Conservation (phyloP, 2,888 invertebrate genomes). For the Aleiodes alternator region DNA sequence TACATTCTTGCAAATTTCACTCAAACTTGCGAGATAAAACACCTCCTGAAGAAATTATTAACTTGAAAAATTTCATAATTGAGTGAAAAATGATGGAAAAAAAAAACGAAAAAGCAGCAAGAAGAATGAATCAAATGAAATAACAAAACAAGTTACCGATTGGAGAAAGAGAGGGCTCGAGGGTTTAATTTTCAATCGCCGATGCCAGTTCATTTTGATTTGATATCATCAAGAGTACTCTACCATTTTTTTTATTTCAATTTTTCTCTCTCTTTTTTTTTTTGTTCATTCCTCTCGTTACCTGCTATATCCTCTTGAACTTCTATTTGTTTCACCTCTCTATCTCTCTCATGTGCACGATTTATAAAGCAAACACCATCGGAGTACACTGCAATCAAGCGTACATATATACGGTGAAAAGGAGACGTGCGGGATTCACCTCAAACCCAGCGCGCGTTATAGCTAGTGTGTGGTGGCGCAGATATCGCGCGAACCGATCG, state of each 20-base stretch:
- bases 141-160: not conserved
- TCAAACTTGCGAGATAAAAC: too few species aligned
- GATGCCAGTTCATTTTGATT: constrained; percentile 39
- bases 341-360: constrained; percentile 60
- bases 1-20: too few species aligned
- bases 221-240: constrained; percentile 38
- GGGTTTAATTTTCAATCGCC: constrained; percentile 47
- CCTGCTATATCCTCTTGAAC: constrained; percentile 30
- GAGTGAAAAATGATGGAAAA: too few species aligned
- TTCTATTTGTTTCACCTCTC: constrained; percentile 37
- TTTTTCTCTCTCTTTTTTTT: constrained; percentile 5
- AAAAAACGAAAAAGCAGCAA: constrained; percentile 1
- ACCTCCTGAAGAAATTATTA: too few species aligned
- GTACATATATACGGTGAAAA: constrained; percentile 54
- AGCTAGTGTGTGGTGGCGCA: constrained; percentile 34
- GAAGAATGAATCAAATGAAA: constrained; percentile 32
- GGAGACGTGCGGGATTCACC: constrained; percentile 35
- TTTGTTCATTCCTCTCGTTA: constrained; percentile 22
- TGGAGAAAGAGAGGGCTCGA: constrained; percentile 16
- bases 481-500: constrained; percentile 66
- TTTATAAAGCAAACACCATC: constrained; percentile 74
- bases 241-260: constrained; percentile 17
- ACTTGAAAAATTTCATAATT: too few species aligned
- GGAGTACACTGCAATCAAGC: constrained; percentile 72
- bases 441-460: constrained; percentile 42